A percentile compares a stretch with the other conserved stretches of the same genome.
Evolutionary conservation across 2,797 vertebrate genomes (phyloP).

Genomic region (Choloepus didactylus): DNA sequence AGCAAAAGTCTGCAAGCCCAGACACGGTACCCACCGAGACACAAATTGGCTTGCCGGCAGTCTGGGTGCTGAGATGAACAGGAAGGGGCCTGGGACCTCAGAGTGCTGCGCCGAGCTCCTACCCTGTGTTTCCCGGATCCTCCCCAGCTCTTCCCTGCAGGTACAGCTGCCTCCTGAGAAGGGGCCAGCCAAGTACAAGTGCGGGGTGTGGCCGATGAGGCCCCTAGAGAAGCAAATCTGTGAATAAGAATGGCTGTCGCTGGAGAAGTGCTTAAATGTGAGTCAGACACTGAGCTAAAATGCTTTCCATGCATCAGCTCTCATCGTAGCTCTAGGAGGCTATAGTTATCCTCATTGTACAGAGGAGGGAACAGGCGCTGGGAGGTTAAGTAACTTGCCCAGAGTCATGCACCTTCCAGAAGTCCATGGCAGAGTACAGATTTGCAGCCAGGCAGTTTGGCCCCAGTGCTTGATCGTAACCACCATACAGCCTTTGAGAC

Average conservation of each 20-base stretch:
- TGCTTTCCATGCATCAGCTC: accelerated
- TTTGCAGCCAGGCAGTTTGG: not conserved
- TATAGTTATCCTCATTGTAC: not conserved
- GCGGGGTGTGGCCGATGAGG: not conserved
- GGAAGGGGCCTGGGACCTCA: constrained; percentile 68
- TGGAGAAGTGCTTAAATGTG: accelerated
- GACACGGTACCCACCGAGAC: constrained; percentile 82
- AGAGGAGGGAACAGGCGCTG: not conserved
- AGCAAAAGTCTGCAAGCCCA: constrained; percentile 85
- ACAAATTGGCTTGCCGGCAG: constrained; percentile 73
- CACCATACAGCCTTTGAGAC: not conserved
- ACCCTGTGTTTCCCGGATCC: constrained; percentile 24
- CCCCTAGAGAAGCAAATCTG: not conserved
- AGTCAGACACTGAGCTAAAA: not conserved
- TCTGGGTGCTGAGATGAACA: constrained; percentile 67
- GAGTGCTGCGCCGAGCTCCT: not conserved
- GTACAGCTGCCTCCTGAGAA: constrained; percentile 53
- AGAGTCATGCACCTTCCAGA: not conserved
- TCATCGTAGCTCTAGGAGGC: not conserved
- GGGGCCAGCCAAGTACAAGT: constrained; percentile 59
- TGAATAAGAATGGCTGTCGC: not conserved
- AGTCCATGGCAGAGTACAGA: not conserved
- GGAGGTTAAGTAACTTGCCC: not conserved
- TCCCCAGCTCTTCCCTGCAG: constrained; percentile 50
- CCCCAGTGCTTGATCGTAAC: accelerated